Conservation (phyloP, 2,888 invertebrate genomes). For the Cosmia trapezina region DNA sequence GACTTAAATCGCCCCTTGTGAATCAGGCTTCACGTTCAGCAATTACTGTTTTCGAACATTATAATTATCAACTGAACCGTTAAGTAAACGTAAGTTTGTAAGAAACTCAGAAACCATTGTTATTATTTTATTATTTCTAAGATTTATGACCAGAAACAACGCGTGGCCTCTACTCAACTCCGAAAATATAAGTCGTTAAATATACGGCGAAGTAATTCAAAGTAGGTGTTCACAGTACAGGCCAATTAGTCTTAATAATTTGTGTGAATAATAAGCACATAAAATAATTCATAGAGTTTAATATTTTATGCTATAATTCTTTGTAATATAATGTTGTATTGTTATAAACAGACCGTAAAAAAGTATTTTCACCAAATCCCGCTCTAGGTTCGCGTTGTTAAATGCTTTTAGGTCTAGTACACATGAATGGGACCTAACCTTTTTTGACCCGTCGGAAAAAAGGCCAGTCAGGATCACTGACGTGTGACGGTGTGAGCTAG, state of each 20-base stretch:
- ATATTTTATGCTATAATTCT: neutral
- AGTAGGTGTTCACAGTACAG: constrained; percentile 31
- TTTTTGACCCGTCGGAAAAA: constrained; percentile 13
- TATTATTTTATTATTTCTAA: constrained; percentile 42
- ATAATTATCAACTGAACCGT: neutral
- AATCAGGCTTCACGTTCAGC: neutral
- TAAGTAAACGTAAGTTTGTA: constrained; percentile 15
- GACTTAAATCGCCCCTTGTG: no score
- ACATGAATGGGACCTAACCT: neutral
- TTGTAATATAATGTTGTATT: constrained; percentile 2
- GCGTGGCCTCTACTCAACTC: constrained; percentile 29
- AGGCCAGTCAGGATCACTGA: neutral
- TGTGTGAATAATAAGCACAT: constrained; percentile 11
- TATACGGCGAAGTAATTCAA: constrained; percentile 30
- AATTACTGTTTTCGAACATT: neutral
- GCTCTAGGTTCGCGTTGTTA: neutral
- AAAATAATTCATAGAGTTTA: constrained; percentile 14
- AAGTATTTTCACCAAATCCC: neutral
- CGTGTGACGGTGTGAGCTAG: neutral
- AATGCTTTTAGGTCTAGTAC: constrained; percentile 13
- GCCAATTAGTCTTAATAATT: constrained; percentile 38
- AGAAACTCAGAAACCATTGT: constrained; percentile 22
- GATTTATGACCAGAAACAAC: constrained; percentile 41
- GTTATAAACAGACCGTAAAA: constrained; percentile 12
- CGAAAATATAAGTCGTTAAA: constrained; percentile 51